These are phyloP conservation scores for Dipodomys merriami DNA, from an alignment of 2,113 vertebrate genomes.

Conservation along the genomic window DNA sequence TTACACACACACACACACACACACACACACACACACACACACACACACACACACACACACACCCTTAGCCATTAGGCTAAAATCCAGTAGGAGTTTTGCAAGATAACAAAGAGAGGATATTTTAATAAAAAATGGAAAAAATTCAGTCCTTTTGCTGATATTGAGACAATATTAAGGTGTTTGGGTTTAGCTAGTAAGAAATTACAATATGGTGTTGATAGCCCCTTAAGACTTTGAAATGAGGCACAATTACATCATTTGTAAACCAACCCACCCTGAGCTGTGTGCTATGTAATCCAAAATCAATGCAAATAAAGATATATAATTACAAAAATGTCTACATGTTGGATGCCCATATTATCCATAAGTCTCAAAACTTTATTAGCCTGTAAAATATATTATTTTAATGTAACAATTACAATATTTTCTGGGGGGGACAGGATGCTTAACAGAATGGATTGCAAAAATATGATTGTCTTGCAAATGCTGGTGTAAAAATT, in stretches of 20 bases:
- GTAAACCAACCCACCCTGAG: too few species aligned
- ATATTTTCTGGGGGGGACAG: background rate
- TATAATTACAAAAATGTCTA: background rate
- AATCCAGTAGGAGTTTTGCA: background rate
- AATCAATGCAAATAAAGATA: slow-evolving; percentile 34
- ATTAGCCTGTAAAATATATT: slow-evolving; percentile 22
- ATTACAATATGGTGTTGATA: background rate
- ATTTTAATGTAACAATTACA: slow-evolving; percentile 41
- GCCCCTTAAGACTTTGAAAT: background rate
- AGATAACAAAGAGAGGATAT: background rate
- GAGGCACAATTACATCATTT: background rate
- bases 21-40: background rate
- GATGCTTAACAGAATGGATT: background rate
- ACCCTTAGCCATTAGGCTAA: background rate
- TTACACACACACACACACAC: too few species aligned
- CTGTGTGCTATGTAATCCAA: background rate
- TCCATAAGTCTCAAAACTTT: slow-evolving; percentile 23
- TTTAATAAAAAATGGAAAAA: slow-evolving; percentile 40
- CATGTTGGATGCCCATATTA: background rate
- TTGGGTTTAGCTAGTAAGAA: slow-evolving; percentile 39
- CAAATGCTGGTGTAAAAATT: slow-evolving; percentile 23
- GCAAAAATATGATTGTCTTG: slow-evolving; percentile 44
- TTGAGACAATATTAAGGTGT: slow-evolving; percentile 24
- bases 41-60: background rate
- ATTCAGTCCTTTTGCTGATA: slow-evolving; percentile 1